Evolutionary conservation across 35 echinoderm and acorn worm genomes (phyloP).

Genomic region (Patiria miniata): DNA sequence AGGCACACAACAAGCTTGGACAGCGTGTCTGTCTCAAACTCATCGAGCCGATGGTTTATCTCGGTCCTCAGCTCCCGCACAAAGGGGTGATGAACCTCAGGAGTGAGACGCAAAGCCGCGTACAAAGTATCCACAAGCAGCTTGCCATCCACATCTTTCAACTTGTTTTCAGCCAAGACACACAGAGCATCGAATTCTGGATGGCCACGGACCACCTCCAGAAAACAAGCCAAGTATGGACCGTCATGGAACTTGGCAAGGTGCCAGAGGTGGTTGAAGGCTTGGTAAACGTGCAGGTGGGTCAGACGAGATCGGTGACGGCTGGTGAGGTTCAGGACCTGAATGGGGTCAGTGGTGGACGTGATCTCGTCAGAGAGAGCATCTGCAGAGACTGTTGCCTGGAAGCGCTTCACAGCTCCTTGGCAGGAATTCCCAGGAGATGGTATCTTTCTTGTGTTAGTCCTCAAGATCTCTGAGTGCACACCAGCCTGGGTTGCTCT

Average conservation of each 20-base stretch:
- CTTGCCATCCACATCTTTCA: slow-evolving; percentile 48
- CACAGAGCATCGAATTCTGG: slow-evolving; percentile 41
- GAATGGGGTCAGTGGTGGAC: not conserved
- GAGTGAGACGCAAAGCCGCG: slow-evolving; percentile 52
- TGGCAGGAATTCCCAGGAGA: not conserved
- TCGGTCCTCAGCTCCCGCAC: slow-evolving; percentile 65
- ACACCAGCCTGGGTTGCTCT: too few relatives aligned
- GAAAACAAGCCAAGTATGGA: not conserved
- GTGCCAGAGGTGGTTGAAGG: slow-evolving; percentile 8
- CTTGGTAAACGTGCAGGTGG: not conserved
- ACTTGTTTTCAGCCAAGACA: slow-evolving; percentile 74
- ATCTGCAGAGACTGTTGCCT: not conserved
- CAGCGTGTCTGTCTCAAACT: slow-evolving; percentile 50
- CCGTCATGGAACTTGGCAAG: not conserved
- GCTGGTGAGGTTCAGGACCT: slow-evolving; percentile 5
- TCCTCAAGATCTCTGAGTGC: not conserved
- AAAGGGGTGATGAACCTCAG: slow-evolving; percentile 37
- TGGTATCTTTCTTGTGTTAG: not conserved
- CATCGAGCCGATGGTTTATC: slow-evolving; percentile 26
- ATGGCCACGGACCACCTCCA: not conserved
- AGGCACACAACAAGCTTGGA: slow-evolving; percentile 79
- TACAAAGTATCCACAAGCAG: slow-evolving; percentile 63
- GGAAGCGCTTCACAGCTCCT: not conserved
- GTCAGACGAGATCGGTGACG: not conserved
- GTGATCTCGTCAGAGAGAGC: not conserved